These are phyloP conservation scores for Proteles cristata DNA, from an alignment of 2,113 vertebrate genomes.

Conservation along the genomic window DNA sequence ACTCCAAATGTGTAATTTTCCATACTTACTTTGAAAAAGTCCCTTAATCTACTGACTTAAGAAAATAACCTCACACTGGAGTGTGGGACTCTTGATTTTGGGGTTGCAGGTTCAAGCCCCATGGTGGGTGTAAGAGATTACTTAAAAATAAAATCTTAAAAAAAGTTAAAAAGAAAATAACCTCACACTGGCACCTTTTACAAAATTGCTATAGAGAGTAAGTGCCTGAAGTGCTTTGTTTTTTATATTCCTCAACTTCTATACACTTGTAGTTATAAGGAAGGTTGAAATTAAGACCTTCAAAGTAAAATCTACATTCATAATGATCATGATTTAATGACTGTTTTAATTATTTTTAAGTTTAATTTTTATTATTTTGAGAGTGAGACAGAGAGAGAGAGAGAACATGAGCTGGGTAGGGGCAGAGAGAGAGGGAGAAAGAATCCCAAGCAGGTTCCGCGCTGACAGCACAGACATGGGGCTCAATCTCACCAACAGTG, in stretches of 20 bases:
- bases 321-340: neutral
- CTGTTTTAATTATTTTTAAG: neutral
- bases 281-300: neutral
- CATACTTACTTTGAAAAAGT: conserved; percentile 9
- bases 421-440: too few species aligned
- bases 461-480: too few species aligned
- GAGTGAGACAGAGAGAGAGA: too few species aligned
- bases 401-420: too few species aligned
- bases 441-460: too few species aligned
- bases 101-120: too few species aligned
- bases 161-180: neutral
- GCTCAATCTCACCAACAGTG: too few species aligned
- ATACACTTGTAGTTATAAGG: neutral
- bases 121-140: too few species aligned
- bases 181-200: neutral
- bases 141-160: too few species aligned
- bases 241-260: conserved; percentile 5
- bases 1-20: neutral
- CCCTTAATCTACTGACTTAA: conserved; percentile 5
- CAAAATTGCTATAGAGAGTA: conserved; percentile 11
- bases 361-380: too few species aligned
- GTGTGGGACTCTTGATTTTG: too few species aligned
- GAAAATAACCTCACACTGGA: neutral
- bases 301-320: neutral
- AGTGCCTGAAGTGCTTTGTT: neutral